phyloP scores from a whole-genome alignment of 2,113 vertebrate species.

The Anas platyrhynchos region DNA sequence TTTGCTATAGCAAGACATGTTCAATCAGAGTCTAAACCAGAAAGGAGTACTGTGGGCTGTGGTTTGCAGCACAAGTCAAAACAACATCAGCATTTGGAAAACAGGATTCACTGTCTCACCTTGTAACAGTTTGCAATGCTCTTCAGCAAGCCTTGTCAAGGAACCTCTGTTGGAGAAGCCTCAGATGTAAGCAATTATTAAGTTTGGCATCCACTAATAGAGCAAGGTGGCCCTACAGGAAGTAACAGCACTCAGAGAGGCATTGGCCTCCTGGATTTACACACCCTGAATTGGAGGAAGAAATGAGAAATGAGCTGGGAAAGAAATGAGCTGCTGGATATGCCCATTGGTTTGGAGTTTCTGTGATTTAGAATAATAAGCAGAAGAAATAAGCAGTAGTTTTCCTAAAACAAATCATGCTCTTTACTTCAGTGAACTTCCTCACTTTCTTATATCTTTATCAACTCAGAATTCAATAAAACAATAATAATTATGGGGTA shows the following conservation, averaged over 20 bases:
- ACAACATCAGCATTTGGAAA: not conserved
- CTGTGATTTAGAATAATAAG: not conserved
- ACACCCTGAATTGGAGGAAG: not conserved
- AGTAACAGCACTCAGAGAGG: not conserved
- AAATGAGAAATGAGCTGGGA: not conserved
- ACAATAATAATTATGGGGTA: not conserved
- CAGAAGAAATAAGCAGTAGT: not conserved
- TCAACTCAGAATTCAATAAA: not conserved
- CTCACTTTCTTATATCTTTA: not conserved
- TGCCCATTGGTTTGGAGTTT: not conserved
- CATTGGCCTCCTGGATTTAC: not conserved
- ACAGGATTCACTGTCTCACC: not conserved
- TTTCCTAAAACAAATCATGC: not conserved
- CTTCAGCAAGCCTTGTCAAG: not conserved
- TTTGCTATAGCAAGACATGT: not conserved
- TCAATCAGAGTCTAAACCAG: not conserved
- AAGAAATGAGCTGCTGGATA: not conserved
- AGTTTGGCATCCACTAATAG: not conserved
- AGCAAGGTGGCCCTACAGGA: not conserved
- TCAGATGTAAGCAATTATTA: not conserved
- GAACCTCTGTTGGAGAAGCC: not conserved
- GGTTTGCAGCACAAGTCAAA: not conserved
- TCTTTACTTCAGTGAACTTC: not conserved
- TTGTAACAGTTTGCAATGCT: not conserved
- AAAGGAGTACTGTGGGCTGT: not conserved